These are phyloP conservation scores for Cyclophora punctaria DNA, from an alignment of 2,888 invertebrate genomes.

Conservation along the genomic window DNA sequence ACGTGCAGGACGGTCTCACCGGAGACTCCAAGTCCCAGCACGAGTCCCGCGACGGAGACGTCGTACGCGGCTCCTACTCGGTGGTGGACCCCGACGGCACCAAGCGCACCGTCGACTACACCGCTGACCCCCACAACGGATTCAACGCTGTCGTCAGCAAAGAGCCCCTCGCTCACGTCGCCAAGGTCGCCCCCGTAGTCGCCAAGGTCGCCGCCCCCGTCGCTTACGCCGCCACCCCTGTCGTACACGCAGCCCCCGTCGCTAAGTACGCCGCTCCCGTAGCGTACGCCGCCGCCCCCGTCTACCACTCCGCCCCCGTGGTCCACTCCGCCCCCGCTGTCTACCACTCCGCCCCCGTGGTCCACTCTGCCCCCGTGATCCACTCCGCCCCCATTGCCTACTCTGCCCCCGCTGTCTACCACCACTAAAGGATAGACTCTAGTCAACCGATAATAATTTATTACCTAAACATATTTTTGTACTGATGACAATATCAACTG, in stretches of 20 bases:
- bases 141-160: slow-evolving; percentile 68
- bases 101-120: slow-evolving; percentile 66
- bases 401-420: slow-evolving; percentile 18
- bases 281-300: slow-evolving; percentile 12
- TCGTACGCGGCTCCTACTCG: slow-evolving; percentile 66
- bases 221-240: slow-evolving; percentile 24
- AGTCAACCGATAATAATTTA: too few species aligned
- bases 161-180: slow-evolving; percentile 46
- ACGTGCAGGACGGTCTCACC: slow-evolving; percentile 49
- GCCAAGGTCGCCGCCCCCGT: slow-evolving; percentile 51
- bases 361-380: slow-evolving; percentile 15
- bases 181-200: slow-evolving; percentile 36
- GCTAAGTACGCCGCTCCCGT: slow-evolving; percentile 27
- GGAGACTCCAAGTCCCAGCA: slow-evolving; percentile 68
- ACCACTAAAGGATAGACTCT: slow-evolving; percentile 10
- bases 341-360: slow-evolving; percentile 14
- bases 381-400: slow-evolving; percentile 34
- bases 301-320: slow-evolving; percentile 5
- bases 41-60: slow-evolving; percentile 62
- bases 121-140: slow-evolving; percentile 62
- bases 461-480: slow-evolving; percentile 10
- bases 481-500: too few species aligned
- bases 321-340: slow-evolving; percentile 8
- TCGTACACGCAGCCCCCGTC: slow-evolving; percentile 24
- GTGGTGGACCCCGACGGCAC: slow-evolving; percentile 65